Evolutionary conservation across 2,113 vertebrate species (phyloP).

Genomic region (Tachycineta bicolor): DNA sequence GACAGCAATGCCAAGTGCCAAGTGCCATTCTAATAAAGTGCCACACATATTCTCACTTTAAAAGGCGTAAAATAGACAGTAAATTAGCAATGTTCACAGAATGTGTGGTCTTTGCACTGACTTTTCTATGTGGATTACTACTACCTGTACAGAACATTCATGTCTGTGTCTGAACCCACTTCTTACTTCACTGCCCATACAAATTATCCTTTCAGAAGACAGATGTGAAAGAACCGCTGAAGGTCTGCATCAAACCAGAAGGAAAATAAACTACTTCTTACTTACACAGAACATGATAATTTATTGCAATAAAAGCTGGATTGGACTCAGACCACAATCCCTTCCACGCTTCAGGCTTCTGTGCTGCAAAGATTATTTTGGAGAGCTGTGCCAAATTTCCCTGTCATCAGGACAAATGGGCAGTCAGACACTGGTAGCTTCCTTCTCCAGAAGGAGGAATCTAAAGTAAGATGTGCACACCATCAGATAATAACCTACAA

Average conservation of each 20-base stretch:
- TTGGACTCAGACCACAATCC: not conserved
- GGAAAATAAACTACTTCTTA: not conserved
- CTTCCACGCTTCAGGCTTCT: not conserved
- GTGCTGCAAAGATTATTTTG: not conserved
- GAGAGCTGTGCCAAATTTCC: not conserved
- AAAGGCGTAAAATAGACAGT: not conserved
- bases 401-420: not conserved
- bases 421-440: not conserved
- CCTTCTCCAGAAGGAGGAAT: not conserved
- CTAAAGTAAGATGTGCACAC: not conserved
- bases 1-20: not conserved
- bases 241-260: not conserved
- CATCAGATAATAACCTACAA: not conserved
- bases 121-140: not conserved
- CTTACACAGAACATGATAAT: not conserved
- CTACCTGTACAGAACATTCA: not conserved
- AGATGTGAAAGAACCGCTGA: not conserved
- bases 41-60: not conserved
- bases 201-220: not conserved
- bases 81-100: not conserved
- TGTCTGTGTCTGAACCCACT: not conserved
- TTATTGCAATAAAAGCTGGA: not conserved
- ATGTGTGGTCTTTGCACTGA: not conserved
- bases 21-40: conserved; percentile 5
- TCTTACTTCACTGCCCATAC: not conserved